Conservation (phyloP, 2,888 invertebrate species). For the Tanypteryx hageni region DNA sequence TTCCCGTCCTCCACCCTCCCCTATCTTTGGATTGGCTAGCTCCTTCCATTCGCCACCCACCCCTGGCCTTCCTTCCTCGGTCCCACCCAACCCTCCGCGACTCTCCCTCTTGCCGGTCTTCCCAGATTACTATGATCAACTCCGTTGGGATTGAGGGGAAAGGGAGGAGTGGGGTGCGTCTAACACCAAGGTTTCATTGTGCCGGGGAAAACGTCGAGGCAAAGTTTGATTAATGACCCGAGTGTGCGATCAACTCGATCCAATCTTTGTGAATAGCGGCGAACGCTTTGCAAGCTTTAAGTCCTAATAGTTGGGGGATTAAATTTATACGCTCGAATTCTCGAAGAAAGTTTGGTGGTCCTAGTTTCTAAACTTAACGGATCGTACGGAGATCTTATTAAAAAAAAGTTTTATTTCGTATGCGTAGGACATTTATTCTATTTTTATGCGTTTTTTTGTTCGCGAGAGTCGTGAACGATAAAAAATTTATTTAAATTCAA, state of each 20-base stretch:
- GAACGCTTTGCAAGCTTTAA: conserved; percentile 11
- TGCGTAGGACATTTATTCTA: too few species aligned
- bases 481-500: too few species aligned
- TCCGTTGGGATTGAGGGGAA: conserved; percentile 36
- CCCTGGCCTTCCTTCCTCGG: neutral
- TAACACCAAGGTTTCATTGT: conserved; percentile 38
- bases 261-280: neutral
- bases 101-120: neutral
- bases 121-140: conserved; percentile 56
- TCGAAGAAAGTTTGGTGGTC: neutral
- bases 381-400: too few species aligned
- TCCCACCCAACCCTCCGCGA: neutral
- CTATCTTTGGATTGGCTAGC: conserved; percentile 18
- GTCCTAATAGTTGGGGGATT: neutral
- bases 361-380: too few species aligned
- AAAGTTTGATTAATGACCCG: conserved; percentile 58
- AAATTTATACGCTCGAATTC: neutral
- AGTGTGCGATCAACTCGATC: neutral
- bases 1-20: neutral
- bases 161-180: conserved; percentile 25
- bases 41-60: neutral
- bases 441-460: too few species aligned
- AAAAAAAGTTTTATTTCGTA: too few species aligned
- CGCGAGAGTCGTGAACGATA: too few species aligned
- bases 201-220: conserved; percentile 31